Conservation (phyloP, 2,888 invertebrate species). For the Mimachlamys varia region DNA sequence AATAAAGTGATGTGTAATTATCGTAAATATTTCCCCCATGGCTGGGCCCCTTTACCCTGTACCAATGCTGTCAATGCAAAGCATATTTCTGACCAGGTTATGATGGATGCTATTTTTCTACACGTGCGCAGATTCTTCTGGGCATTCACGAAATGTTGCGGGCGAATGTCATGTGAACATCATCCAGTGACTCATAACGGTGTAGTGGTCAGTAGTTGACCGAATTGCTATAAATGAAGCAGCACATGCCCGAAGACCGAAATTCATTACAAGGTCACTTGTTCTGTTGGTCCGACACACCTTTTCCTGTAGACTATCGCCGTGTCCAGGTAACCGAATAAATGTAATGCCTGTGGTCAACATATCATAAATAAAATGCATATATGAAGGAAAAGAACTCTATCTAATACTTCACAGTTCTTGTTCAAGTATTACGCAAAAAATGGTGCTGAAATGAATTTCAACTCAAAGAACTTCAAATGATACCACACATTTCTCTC, state of each 20-base stretch:
- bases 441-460: no score
- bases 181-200: not conserved
- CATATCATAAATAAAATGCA: no score
- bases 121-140: not conserved
- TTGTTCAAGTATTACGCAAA: no score
- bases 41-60: not conserved
- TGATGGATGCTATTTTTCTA: not conserved
- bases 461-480: no score
- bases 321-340: not conserved
- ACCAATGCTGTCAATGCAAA: not conserved
- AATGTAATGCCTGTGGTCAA: not conserved
- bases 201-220: not conserved
- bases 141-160: not conserved
- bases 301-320: not conserved
- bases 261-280: not conserved
- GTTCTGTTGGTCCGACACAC: not conserved
- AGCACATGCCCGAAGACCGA: no score
- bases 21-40: not conserved
- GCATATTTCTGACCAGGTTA: not conserved
- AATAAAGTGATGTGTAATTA: no score
- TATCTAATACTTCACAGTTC: no score
- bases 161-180: not conserved
- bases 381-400: no score
- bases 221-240: not conserved
- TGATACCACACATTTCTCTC: no score